Base-by-base conservation (phyloP, 2,888 invertebrate genomes). In the Epinotia demarniana region DNA sequence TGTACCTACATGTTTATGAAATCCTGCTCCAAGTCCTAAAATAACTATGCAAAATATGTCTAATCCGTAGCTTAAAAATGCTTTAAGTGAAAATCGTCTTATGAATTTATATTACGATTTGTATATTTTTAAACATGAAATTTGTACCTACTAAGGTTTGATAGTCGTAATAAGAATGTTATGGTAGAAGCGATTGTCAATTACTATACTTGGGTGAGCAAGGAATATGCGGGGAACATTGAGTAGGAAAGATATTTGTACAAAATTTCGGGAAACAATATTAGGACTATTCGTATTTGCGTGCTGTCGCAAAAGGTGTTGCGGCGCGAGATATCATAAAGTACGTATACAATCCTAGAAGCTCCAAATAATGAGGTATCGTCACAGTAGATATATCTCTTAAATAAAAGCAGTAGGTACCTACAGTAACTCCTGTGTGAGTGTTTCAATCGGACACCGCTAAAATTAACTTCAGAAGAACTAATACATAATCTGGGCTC, bases 41-140 rank as follows among this genome's bases (percentile, higher is more conserved):
- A 49, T 61, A 60, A 66, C 18, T 53, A 33, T 39, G 63, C 63
- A 43, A 43, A 69, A 68, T 64, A 57, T 81, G 82, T 79, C 79
- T 84, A 84, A 85, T 83, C 83, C 83, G 89, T 91, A 92, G 92
- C 92, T 91, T 92, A 90, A 86, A 82, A 87, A 91, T 90, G 93
- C 93, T 93, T 93, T 93, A 93, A 92, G 86, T 87, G 90, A 90
- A 92, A 92, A 91, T 86, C 85, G 86, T 93, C 93, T 93, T 93
- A 93, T 93, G 93, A 93, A 91, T 87, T 88, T 90, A 90, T 67
- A 75, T 75, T 86, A 91, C 90, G 83, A 89, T 84, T 87, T 89
- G 89, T 89, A 89, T 90, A 91, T 87, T 90, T 88, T 88, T 85
- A 87, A 68, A 88, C 88, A 87, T 86, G 85, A 87, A 89, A 87